These are phyloP conservation scores for Lonchura striata DNA, from an alignment of 2,113 vertebrate genomes.

Conservation along the genomic window DNA sequence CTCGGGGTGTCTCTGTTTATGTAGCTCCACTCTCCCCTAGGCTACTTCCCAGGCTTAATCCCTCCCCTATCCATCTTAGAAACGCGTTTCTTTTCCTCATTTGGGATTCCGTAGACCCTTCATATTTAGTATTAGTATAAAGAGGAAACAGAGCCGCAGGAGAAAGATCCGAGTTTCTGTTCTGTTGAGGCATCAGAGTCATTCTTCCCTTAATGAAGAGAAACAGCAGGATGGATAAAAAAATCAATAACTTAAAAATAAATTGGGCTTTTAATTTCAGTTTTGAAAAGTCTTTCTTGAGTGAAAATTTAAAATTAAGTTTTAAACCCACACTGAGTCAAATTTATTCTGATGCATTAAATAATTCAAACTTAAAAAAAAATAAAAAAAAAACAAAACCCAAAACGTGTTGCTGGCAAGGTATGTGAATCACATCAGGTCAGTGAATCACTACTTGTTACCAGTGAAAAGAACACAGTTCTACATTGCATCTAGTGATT, in stretches of 20 bases:
- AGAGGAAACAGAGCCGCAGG: constrained; percentile 17
- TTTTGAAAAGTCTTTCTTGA: neutral
- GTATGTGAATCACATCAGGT: neutral
- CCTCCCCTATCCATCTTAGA: neutral
- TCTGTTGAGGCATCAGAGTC: constrained; percentile 14
- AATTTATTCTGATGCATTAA: constrained; percentile 17
- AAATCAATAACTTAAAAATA: constrained; percentile 33
- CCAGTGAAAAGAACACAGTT: neutral
- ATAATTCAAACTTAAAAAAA: neutral
- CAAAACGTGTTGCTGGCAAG: neutral
- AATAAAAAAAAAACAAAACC: neutral
- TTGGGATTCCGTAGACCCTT: constrained; percentile 26
- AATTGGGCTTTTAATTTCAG: constrained; percentile 41
- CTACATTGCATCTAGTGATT: neutral
- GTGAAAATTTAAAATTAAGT: constrained; percentile 4
- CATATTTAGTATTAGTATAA: constrained; percentile 52
- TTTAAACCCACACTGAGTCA: neutral
- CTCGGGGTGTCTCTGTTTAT: neutral
- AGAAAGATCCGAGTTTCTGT: constrained; percentile 57
- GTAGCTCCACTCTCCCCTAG: neutral
- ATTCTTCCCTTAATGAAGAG: constrained; percentile 51
- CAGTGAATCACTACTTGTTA: neutral
- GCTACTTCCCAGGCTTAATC: constrained; percentile 8
- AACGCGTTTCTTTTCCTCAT: neutral
- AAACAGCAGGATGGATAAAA: constrained; percentile 53